Conservation (phyloP, 2,113 vertebrate species). For the Boulengeromyrus knoepffleri region DNA sequence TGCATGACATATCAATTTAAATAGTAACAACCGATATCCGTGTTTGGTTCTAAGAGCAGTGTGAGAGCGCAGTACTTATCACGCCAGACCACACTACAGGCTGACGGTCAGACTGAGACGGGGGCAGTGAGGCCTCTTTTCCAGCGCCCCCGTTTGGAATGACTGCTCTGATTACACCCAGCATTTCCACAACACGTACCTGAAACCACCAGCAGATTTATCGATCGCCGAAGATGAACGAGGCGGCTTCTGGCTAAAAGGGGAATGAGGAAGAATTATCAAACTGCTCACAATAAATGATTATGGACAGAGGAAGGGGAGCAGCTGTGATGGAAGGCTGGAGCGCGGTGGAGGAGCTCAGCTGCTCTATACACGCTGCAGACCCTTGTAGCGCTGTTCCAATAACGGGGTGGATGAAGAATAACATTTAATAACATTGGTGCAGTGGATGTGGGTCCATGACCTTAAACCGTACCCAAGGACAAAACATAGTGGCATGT, state of each 20-base stretch:
- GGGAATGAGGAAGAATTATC: background rate
- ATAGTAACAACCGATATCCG: background rate
- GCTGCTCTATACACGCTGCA: background rate
- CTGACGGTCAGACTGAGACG: background rate
- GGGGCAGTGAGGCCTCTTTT: background rate
- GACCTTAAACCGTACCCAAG: background rate
- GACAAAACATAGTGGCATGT: background rate
- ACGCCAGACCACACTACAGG: background rate
- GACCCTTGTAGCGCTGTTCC: background rate
- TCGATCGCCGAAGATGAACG: background rate
- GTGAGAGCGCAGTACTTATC: background rate
- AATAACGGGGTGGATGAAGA: background rate
- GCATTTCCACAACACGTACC: background rate
- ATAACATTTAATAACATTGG: background rate
- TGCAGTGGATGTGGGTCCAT: background rate
- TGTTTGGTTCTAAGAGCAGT: background rate
- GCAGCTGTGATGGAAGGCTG: background rate
- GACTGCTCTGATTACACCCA: background rate
- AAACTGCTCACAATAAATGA: background rate
- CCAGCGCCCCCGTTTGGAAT: background rate
- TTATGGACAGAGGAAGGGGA: background rate
- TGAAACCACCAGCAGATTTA: background rate
- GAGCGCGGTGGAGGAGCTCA: background rate
- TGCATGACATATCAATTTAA: background rate
- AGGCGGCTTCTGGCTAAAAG: background rate